phyloP scores from a whole-genome alignment of 2,113 vertebrate species.

The Phoxinus phoxinus region DNA sequence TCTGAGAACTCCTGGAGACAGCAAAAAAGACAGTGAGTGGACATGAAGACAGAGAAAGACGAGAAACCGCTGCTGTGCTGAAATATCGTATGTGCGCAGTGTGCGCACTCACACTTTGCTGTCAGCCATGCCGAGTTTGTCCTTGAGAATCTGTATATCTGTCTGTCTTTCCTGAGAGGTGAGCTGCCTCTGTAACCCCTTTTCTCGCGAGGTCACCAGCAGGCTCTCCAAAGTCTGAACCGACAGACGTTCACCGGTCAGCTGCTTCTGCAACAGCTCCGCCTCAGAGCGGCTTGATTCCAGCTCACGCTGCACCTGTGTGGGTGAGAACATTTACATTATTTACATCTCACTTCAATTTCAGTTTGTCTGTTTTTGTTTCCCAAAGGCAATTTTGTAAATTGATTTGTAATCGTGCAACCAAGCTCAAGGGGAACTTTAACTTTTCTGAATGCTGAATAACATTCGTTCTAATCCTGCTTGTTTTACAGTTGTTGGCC shows the following conservation, averaged over 20 bases:
- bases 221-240: conserved; percentile 76
- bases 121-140: conserved; percentile 77
- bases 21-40: background rate
- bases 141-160: conserved; percentile 79
- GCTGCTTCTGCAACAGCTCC: conserved; percentile 79
- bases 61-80: background rate
- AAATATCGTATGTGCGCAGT: background rate
- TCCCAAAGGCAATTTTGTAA: background rate
- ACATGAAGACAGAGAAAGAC: background rate
- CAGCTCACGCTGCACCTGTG: conserved; percentile 76
- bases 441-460: background rate
- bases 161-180: conserved; percentile 77
- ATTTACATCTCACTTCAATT: background rate
- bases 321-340: background rate
- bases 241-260: conserved; percentile 76
- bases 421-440: too few relatives aligned
- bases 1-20: conserved; percentile 55
- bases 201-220: conserved; percentile 73
- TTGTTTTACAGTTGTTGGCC: background rate
- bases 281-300: conserved; percentile 74
- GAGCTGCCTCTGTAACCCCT: conserved; percentile 72
- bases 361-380: background rate
- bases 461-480: background rate
- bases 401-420: too few relatives aligned
- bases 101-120: conserved; percentile 75